Conservation (phyloP, 2,888 invertebrate genomes). For the Gymnosoma rotundatum region DNA sequence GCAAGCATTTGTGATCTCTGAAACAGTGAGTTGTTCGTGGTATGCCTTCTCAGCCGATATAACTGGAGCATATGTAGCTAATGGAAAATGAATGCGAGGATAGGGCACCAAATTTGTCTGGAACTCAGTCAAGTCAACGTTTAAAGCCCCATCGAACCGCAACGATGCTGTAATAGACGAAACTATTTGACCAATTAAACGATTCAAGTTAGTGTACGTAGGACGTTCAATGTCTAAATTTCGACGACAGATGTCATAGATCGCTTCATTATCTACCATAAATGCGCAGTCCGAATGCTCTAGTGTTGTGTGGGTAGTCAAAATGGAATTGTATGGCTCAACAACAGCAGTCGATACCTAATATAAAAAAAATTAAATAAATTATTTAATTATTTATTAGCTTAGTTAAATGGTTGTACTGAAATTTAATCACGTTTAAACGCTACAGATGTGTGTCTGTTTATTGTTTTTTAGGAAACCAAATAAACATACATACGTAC, state of each 20-base stretch:
- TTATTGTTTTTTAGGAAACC: no score
- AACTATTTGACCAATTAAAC: conserved; percentile 93
- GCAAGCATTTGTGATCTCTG: conserved; percentile 96
- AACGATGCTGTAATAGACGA: conserved; percentile 96
- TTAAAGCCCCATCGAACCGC: conserved; percentile 95
- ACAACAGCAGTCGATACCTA: conserved; percentile 91
- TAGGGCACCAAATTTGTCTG: conserved; percentile 97
- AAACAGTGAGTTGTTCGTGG: conserved; percentile 94
- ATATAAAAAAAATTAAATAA: conserved; percentile 42
- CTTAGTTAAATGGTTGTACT: not conserved
- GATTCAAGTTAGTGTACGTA: conserved; percentile 93
- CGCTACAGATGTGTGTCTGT: not conserved
- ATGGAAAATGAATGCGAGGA: conserved; percentile 96
- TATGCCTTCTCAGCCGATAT: conserved; percentile 96
- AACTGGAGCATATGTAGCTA: conserved; percentile 95
- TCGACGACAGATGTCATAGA: conserved; percentile 93
- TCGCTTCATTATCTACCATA: conserved; percentile 96
- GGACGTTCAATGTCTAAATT: conserved; percentile 93
- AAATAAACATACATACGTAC: no score
- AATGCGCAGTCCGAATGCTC: conserved; percentile 95
- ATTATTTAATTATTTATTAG: not conserved
- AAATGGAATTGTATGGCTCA: conserved; percentile 95
- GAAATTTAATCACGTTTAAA: not conserved
- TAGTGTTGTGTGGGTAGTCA: conserved; percentile 95
- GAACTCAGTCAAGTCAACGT: conserved; percentile 96